Evolutionary conservation across 1,140 invertebrate species (phyloP), one percentile per base, ranked within the genome.

Genomic region (Drosophila burlai): DNA sequence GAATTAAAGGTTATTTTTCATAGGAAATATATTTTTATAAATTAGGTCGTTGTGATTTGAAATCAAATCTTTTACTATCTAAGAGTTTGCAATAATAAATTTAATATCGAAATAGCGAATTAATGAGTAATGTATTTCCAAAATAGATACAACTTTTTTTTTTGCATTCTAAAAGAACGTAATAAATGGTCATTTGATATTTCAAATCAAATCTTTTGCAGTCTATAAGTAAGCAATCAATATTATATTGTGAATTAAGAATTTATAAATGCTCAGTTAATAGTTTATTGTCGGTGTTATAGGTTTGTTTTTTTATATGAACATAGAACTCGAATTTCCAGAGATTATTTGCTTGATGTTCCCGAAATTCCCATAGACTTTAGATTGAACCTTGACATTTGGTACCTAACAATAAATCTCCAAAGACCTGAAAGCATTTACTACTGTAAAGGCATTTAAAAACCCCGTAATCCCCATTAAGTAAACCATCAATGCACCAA

Each of bases 401-500:
- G 31, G 9, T 11, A n/a, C 15, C 40, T 40, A 24, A 21, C 4
- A 38, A 55, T 10, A 55, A 55, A 26, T 24, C 5, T n/a, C 7
- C 18, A 38, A 38, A 38, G 5, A 40, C 21, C 21, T 26, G 29
- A 36, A 54, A 36, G 5, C 7, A 24, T 24, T n/a, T n/a, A 6
- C 11, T 16, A 7, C 16, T n/a, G 11, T 5, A 18, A n/a, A 16
- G 47, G 5, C 26, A 40, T 40, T 40, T 40, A 57, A 55, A 54
- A 57, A n/a, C 1, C 21, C 54, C 54, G 16, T 24, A 26, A 40
- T 26, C 9, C 54, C 15, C 52, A 57, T 57, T 57, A 40, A 26
- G 36, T 57, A 11, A 57, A 40, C 38, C 36, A 38, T 24, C 38
- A 55, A 55, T 36, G 31, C 50, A 34, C 2, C 50, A 54, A 36